Base-by-base conservation (phyloP, 2,797 vertebrate genomes). In the Anguilla marmorata region DNA sequence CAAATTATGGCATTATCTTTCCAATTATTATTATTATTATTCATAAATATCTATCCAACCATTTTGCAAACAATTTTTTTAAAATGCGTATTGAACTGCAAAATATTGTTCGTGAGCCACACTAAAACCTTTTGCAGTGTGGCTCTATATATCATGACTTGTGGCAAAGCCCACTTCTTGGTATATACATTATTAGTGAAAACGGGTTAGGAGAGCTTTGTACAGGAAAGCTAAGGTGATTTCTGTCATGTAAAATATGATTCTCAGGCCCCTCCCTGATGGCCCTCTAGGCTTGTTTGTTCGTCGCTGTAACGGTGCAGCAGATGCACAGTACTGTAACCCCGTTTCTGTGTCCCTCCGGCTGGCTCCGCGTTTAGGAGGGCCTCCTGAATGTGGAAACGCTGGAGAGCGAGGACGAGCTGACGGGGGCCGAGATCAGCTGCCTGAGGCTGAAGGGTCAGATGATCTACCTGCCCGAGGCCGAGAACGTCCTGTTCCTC, bases 381-480 rank as follows among this genome's bases (percentile, higher is more conserved):
- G 99, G 98, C 84, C 94, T 99, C 91, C 94, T 99, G 94, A 98
- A 99, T 91, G 98, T 99, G 92, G 98, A 99, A 95, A 98, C 97
- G 84, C 93, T 98, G 41, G 99, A 99, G 93, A 97, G 96, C 86
- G 98, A 99, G 93, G 98, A 99, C 88, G 98, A 99, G 90, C 94
- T 99, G 92, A 99, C 98, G 27, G 98, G 98, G 89, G 96, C 97
- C 87, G 99, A 99, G 96, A 98, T 98, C 93, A 99, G 98, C 95
- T 99, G 98, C 94, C 96, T 99, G 87, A 97, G 99, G 88, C 94
- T 99, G 91, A 99, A 99, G 94, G 99, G 98, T 84, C 98, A 99
- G 92, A 99, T 99, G 98, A 99, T 99, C 94, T 98, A 98, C 92
- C 95, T 99, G 93, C 98, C 98, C 14, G 98, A 99, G 95, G 98